Base-by-base conservation (phyloP, 2,888 invertebrate genomes). In the Limenitis arthemis region DNA sequence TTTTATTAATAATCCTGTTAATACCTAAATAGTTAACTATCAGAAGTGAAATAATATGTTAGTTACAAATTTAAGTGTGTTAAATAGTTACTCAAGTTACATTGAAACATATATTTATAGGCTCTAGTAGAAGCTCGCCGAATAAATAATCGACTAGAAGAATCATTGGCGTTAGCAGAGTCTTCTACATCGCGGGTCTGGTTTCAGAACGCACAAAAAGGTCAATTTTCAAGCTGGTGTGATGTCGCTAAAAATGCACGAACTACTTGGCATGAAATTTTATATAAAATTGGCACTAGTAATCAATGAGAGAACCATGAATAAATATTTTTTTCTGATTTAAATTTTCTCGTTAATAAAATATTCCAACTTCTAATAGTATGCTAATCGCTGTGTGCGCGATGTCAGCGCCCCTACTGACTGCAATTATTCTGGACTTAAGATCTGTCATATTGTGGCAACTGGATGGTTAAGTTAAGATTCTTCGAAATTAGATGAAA, bases 271-370 rank as follows among this genome's bases (percentile, higher is more conserved):
- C 73, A 79, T 49, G 67, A 73, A 50, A 61, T 79, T 4, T 69
- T 79, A 59, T 83, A 85, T 58, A 78, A 65, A 61, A 76, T 79
- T 12, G 70, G 68, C 8, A 69, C 69, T 6, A 63, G 64, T 8
- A 64, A 73, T 50, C 59, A 65, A 54, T 56, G 54, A 56, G 20
- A 20, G 20, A n/a, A n/a, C n/a, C n/a, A n/a, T n/a, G n/a, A n/a
- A n/a, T n/a, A n/a, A n/a, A n/a, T n/a, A n/a, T n/a, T n/a, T n/a
- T n/a, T n/a, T n/a, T n/a, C n/a, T n/a, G n/a, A n/a, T n/a, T n/a
- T n/a, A n/a, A n/a, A n/a, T n/a, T n/a, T n/a, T n/a, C n/a, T n/a
- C n/a, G n/a, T n/a, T n/a, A n/a, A n/a, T n/a, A n/a, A n/a, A n/a
- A n/a, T n/a, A n/a, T n/a, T n/a, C n/a, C n/a, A n/a, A n/a, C n/a